Evolutionary conservation across 2,113 vertebrate species (phyloP), one percentile per base, ranked within the genome.

Genomic region (Heterocephalus glaber): DNA sequence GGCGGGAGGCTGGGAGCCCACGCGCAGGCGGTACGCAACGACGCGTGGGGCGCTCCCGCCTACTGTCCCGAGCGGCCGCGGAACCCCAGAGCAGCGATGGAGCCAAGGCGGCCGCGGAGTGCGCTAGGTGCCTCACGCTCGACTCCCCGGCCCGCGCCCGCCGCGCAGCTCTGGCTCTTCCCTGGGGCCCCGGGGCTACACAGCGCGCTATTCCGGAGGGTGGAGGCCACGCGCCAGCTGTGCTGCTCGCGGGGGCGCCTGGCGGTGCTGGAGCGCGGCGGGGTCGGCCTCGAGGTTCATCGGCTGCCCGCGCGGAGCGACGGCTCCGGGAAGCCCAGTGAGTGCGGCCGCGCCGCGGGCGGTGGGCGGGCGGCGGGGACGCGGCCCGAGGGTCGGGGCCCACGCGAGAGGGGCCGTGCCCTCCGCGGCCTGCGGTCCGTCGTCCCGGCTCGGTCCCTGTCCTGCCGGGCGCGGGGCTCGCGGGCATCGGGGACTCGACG

Each of bases 181-280:
- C 97, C 97, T 72, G 13, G 47, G 66, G 38, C 79, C 58, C 35
- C 58, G 4, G 94, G 33, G 5, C 83, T 96, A 52, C 35, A 47
- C 82, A 0, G 22, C 63, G 63, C 89, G 56, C 41, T 97, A 60
- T 16, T 54, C 17, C 11, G 2, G 9, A 65, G 83, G 30, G 4
- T 8, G 1, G 60, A 95, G 92, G 60, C 30, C 20, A 77, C 56
- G 4, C 97, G 97, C 60, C 97, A 97, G 84, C 19, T 97, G 41
- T 86, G 95, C 92, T 97, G 95, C 60, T 7, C 92, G 28, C 38
- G 0, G 35, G 68, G 30, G 24, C 97, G 96, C 83, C 95, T 97
- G 47, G 95, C 68, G 24, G 79, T 97, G 90, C 80, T 97, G 95
- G 52, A 82, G 94, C 95, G 90, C 79, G 95, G 97, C 87, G 96